Base-by-base conservation (phyloP, 2,113 vertebrate species). In the Phyllopteryx taeniolatus region DNA sequence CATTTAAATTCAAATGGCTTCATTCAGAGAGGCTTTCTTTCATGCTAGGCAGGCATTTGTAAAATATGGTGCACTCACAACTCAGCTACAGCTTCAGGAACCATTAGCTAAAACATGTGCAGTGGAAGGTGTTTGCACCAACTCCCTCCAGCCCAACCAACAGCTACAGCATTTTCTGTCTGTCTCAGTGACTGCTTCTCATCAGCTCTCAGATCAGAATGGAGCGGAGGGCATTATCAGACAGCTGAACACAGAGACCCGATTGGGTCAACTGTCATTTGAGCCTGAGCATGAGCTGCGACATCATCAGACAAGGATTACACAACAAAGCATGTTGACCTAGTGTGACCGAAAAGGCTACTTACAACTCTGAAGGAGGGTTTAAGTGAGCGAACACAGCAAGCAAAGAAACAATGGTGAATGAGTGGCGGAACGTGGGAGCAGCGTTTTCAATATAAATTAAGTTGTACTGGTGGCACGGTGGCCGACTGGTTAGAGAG, bases 221-320 rank as follows among this genome's bases (percentile, higher is more conserved):
- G 53, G 74, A 76, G 76, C n/a, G 65, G 66, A 76, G 78, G 70
- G 61, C 51, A 67, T 83, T 89, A 90, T 90, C 88, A 79, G 77
- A 77, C 79, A 79, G 78, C 70, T 71, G 78, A 83, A 68, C 27
- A 64, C 63, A 76, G 71, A 66, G 75, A 68, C 59, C 77, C 20
- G 22, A 60, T 75, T 43, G 15, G 20, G 2, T 33, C 73, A 51
- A 75, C 75, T 74, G 81, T 88, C 77, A 78, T 90, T 86, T 81
- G 74, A 87, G 72, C 63, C 73, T 2, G 44, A 67, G 77, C 62
- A 83, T 72, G 71, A 81, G 80, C 79, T 67, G 79, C 81, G 86
- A 89, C 86, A 89, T 90, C 89, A 91, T 91, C 88, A 83, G 85
- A 89, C 83, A 84, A 77, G 83, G 87, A 90, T 90, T 91, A 89